phyloP scores from a whole-genome alignment of 1,140 invertebrate genomes.

The Macrobrachium nipponense region DNA sequence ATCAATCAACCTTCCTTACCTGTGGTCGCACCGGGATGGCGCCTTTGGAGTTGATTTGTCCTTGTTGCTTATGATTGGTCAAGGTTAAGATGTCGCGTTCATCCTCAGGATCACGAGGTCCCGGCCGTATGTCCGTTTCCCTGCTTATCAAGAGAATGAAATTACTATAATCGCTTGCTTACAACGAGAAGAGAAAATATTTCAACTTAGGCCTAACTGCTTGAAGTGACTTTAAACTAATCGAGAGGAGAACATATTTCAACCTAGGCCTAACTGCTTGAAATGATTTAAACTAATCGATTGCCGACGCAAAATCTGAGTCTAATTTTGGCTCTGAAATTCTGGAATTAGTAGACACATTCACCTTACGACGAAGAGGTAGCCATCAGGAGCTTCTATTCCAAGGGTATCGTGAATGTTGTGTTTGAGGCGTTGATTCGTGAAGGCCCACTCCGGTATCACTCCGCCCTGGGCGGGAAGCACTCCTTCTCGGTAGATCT shows the following conservation, averaged over 20 bases:
- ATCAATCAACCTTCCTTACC: too few species aligned
- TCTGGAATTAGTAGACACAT: background rate
- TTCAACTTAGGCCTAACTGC: too few species aligned
- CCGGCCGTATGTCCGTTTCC: background rate
- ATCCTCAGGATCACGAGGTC: background rate
- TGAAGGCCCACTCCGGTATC: conserved; percentile 35
- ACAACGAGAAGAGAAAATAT: background rate
- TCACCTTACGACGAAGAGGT: conserved; percentile 35
- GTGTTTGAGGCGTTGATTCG: conserved; percentile 34
- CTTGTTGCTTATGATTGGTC: too few species aligned
- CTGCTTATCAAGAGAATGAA: background rate
- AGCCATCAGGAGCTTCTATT: conserved; percentile 39
- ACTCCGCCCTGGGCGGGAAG: conserved; percentile 41
- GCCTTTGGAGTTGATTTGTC: too few species aligned
- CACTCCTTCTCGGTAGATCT: conserved; percentile 51
- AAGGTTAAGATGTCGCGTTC: background rate
- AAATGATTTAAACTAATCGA: background rate
- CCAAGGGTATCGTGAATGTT: conserved; percentile 41
- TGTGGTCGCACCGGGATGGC: too few species aligned
- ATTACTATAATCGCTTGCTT: background rate
- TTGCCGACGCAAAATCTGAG: too few species aligned
- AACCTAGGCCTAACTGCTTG: too few species aligned
- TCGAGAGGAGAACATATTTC: too few species aligned
- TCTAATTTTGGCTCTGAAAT: too few species aligned
- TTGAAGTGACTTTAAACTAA: too few species aligned